Evolutionary conservation across 2,113 vertebrate genomes (phyloP).

Genomic region (Phrynosoma platyrhinos): DNA sequence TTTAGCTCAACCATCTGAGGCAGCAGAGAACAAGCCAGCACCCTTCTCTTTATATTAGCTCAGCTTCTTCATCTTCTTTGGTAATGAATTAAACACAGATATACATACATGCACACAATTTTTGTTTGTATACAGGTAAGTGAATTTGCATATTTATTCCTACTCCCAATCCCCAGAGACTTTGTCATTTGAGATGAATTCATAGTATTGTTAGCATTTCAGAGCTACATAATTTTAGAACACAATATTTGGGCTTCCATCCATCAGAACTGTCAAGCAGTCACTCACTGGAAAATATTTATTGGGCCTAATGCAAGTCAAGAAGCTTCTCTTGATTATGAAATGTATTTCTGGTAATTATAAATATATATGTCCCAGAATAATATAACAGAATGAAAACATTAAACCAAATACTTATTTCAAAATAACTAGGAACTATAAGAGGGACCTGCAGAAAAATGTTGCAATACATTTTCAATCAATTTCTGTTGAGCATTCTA

Average conservation of each 20-base stretch:
- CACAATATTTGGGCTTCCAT: no score
- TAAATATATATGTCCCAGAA: background rate
- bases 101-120: no score
- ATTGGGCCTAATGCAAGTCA: background rate
- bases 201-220: background rate
- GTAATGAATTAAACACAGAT: background rate
- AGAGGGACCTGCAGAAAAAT: background rate
- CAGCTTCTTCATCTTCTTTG: no score
- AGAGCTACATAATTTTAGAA: background rate
- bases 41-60: no score
- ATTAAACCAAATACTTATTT: background rate
- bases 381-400: background rate
- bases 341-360: constrained; percentile 11
- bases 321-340: constrained; percentile 3
- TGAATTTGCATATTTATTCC: background rate
- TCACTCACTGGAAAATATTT: constrained; percentile 9
- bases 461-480: background rate
- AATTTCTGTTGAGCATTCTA: background rate
- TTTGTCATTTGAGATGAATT: background rate
- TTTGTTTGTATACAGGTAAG: background rate
- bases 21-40: no score
- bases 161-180: background rate
- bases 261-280: constrained; percentile 6
- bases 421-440: constrained; percentile 2
- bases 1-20: no score